Base-by-base conservation (phyloP, 2,888 invertebrate species). In the Anarsia innoxiella region DNA sequence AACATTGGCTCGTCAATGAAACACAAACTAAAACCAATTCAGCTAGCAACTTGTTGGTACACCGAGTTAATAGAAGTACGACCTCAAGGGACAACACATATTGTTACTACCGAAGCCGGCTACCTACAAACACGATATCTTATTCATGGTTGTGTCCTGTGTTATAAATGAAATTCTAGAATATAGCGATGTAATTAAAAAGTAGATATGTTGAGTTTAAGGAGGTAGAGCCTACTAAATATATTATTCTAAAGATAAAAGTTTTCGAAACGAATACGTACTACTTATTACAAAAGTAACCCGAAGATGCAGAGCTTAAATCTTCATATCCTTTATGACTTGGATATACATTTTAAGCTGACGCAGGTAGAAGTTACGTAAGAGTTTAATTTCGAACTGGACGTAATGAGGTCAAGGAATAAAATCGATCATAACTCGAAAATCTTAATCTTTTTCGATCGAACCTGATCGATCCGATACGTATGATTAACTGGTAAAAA, bases 321-420 rank as follows among this genome's bases (percentile, higher is more conserved):
- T n/a, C n/a, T n/a, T n/a, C n/a, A n/a, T n/a, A n/a, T n/a, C n/a
- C n/a, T n/a, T n/a, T n/a, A n/a, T n/a, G n/a, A n/a, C n/a, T n/a
- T n/a, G n/a, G n/a, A n/a, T n/a, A n/a, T n/a, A n/a, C n/a, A n/a
- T n/a, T n/a, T n/a, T n/a, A n/a, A n/a, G n/a, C n/a, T n/a, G n/a
- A n/a, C n/a, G n/a, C n/a, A n/a, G 27, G 19, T 19, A 31, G 31
- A 19, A 38, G 39, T 58, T 56, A 52, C 36, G 43, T 49, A 51
- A 49, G 47, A 48, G 45, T 44, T 45, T 45, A 47, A 35, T 35
- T 38, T 42, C 30, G 38, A 52, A 45, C 39, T 40, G 53, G 56
- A 51, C 42, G 42, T 45, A 49, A 51, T 51, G 47, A 49, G 45
- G 43, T 49, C 49, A 49, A 37, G 45, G 31, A 42, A 28, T 36